phyloP scores from a whole-genome alignment of 2,888 invertebrate species.

The Malacosoma neustria region DNA sequence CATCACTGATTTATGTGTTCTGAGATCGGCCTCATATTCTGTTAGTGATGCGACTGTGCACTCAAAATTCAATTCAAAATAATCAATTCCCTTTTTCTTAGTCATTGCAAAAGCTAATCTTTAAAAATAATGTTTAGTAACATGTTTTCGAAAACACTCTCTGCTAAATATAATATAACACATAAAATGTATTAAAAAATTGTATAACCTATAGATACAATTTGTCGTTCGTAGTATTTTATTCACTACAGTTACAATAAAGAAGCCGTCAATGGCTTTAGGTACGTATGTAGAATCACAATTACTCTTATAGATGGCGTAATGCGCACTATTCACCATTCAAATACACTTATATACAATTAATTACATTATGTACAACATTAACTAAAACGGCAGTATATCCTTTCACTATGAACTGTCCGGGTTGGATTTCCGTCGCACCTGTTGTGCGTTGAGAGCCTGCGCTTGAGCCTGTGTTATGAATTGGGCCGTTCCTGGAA shows the following conservation, averaged over 20 bases:
- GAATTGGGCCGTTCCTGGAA: slow-evolving; percentile 57
- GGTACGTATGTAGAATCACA: slow-evolving; percentile 30
- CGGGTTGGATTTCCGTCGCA: slow-evolving; percentile 66
- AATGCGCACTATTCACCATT: slow-evolving; percentile 20
- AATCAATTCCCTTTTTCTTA: too few relatives aligned
- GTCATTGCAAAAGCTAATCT: too few relatives aligned
- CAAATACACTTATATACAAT: slow-evolving; percentile 28
- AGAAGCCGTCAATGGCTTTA: slow-evolving; percentile 9
- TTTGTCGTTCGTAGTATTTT: not conserved
- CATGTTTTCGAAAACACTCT: too few relatives aligned
- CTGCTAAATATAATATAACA: too few relatives aligned
- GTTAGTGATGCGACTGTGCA: too few relatives aligned
- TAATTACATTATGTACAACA: slow-evolving; percentile 18
- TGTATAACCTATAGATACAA: too few relatives aligned
- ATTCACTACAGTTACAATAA: not conserved
- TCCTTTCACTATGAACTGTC: slow-evolving; percentile 60
- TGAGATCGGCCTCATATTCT: too few relatives aligned
- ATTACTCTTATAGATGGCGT: slow-evolving; percentile 14
- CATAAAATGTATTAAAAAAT: too few relatives aligned
- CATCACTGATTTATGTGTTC: too few relatives aligned
- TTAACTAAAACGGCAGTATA: slow-evolving; percentile 22
- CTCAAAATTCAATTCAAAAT: too few relatives aligned
- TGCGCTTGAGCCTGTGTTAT: slow-evolving; percentile 60
- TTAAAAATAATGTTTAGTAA: too few relatives aligned
- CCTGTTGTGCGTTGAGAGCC: slow-evolving; percentile 54